Evolutionary conservation across 2,797 vertebrate genomes (phyloP).

Genomic region (Lagorchestes hirsutus): DNA sequence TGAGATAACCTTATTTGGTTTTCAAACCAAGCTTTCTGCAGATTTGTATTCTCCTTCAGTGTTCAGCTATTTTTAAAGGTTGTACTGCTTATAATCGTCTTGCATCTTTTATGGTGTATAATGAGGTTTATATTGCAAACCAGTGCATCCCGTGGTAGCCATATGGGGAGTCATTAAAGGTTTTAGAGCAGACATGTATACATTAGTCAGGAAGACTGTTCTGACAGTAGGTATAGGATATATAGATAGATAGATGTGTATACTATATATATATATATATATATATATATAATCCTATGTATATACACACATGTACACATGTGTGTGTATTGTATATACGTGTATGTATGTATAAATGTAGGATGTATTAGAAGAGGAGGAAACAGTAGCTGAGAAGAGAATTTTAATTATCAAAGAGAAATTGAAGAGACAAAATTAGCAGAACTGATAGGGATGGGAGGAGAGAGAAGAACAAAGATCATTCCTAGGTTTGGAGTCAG

Average conservation of each 20-base stretch:
- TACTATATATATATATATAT: too few relatives aligned
- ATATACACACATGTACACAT: too few relatives aligned
- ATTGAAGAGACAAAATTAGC: not conserved
- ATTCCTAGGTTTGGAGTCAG: not conserved
- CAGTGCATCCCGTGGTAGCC: not conserved
- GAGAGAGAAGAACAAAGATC: not conserved
- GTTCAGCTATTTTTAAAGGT: not conserved
- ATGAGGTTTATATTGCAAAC: not conserved
- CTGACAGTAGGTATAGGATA: not conserved
- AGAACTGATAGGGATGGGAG: not conserved
- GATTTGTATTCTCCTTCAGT: not conserved
- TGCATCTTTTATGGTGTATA: not conserved
- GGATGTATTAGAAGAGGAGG: not conserved
- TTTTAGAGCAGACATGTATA: not conserved
- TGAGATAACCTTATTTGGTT: not conserved
- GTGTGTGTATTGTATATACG: too few relatives aligned
- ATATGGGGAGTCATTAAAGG: not conserved
- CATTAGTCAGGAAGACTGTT: not conserved
- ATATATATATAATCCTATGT: too few relatives aligned
- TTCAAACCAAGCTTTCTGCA: not conserved
- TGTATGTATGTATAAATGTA: not conserved
- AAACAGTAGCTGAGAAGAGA: not conserved
- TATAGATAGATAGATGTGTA: too few relatives aligned
- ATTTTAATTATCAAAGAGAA: not conserved
- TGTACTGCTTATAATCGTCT: not conserved